Conservation (phyloP, 2,113 vertebrate species). For the Cebus imitator region DNA sequence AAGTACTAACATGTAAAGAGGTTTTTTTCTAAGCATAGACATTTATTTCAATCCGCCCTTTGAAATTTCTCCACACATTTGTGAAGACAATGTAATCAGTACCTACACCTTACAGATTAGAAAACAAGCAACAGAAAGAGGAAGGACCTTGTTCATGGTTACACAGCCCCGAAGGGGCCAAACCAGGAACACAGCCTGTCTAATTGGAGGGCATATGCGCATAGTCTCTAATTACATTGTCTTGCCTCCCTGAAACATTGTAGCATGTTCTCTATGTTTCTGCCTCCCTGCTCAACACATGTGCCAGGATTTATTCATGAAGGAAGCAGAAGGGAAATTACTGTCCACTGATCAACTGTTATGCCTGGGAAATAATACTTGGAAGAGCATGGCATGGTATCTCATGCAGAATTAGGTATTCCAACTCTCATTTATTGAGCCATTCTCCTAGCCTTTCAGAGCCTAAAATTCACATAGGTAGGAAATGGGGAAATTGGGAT, state of each 20-base stretch:
- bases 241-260: rapidly evolving
- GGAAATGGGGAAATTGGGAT: not conserved
- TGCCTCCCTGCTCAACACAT: not conserved
- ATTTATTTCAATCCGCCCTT: not conserved
- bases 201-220: not conserved
- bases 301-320: not conserved
- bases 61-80: not conserved
- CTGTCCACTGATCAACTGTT: not conserved
- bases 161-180: not conserved
- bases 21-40: not conserved
- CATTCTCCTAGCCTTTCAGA: not conserved
- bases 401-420: not conserved
- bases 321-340: not conserved
- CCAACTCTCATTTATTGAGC: not conserved
- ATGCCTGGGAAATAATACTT: not conserved
- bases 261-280: rapidly evolving
- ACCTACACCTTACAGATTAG: not conserved
- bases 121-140: not conserved
- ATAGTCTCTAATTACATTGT: too few species aligned
- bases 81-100: not conserved
- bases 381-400: not conserved
- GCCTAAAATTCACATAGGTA: not conserved
- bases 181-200: not conserved
- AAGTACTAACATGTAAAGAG: not conserved
- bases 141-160: not conserved